phyloP scores from a whole-genome alignment of 2,113 vertebrate genomes.

The cattle (Bos taurus) region ARS-UCD2.0 NC_037331.1:100861501-100862000 shows the following conservation, averaged over 20 bases:
- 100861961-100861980: neutral
- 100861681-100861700: conserved; percentile 22
- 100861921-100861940: neutral
- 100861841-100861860: neutral
- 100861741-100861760: conserved; percentile 59
- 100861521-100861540: neutral
- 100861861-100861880: neutral
- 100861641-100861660: neutral
- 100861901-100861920: neutral
- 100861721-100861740: conserved; percentile 52
- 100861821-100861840: conserved; percentile 41
- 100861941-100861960: neutral
- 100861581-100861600: neutral
- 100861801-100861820: conserved; percentile 25
- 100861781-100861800: conserved; percentile 41
- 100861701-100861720: conserved; percentile 37
- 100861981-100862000: conserved; percentile 38
- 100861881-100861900: neutral
- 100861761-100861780: conserved; percentile 52
- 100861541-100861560: neutral
- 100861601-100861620: neutral
- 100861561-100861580: neutral
- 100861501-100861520: neutral
- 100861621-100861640: conserved; percentile 6
- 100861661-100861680: neutral